These are phyloP conservation scores for Tangara arthus DNA, from an alignment of 2,797 vertebrate genomes.

Conservation along the genomic window DNA sequence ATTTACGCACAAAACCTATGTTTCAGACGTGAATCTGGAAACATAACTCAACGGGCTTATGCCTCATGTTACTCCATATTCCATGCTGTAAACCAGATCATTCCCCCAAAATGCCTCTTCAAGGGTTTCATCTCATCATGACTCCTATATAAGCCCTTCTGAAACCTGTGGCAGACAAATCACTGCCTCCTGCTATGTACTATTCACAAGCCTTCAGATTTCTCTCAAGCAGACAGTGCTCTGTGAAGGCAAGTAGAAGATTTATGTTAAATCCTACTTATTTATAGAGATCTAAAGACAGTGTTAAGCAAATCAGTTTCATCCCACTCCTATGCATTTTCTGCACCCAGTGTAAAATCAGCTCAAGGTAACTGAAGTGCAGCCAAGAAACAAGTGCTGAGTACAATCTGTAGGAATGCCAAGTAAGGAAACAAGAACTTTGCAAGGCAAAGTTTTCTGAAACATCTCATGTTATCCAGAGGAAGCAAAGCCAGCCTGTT, in stretches of 20 bases:
- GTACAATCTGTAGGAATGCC: background rate
- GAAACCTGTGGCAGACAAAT: background rate
- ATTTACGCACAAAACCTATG: background rate
- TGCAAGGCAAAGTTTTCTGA: background rate
- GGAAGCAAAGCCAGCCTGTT: background rate
- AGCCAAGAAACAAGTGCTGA: background rate
- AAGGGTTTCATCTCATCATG: background rate
- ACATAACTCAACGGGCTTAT: background rate
- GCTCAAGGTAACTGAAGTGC: background rate
- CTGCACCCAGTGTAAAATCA: background rate
- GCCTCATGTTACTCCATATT: background rate
- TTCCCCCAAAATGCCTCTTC: background rate
- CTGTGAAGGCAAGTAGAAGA: background rate
- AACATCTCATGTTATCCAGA: background rate
- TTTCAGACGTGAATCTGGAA: background rate
- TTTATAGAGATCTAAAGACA: background rate
- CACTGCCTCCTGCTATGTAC: background rate
- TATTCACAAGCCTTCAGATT: background rate
- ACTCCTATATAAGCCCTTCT: background rate
- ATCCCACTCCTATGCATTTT: background rate
- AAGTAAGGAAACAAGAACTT: conserved; percentile 1
- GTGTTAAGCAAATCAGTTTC: background rate
- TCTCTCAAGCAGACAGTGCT: background rate
- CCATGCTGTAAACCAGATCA: background rate
- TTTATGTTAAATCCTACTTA: background rate